A percentile compares a stretch with the other conserved stretches of the same genome.
Conservation (phyloP, 1,140 invertebrate genomes). For the Nephila pilipes region DNA sequence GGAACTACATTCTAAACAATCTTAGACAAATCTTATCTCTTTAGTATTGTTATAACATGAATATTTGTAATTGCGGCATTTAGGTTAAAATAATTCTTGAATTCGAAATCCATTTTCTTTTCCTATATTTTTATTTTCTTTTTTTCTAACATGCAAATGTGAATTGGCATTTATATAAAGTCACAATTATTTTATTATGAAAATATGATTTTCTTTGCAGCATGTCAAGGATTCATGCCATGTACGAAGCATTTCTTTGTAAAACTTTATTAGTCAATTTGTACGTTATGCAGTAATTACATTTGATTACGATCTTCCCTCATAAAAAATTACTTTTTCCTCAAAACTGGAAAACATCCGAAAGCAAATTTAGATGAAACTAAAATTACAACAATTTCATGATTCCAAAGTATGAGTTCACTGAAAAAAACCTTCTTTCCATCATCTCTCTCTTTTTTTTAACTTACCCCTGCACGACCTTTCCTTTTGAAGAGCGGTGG, state of each 20-base stretch:
- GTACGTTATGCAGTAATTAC: background rate
- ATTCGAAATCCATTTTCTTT: too few species aligned
- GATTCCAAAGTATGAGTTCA: background rate
- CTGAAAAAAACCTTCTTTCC: background rate
- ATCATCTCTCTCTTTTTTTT: conserved; percentile 1
- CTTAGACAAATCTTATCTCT: too few species aligned
- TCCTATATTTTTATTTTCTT: too few species aligned
- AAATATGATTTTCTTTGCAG: too few species aligned
- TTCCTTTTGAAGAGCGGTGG: conserved; percentile 2
- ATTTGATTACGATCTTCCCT: background rate
- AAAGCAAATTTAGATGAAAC: background rate
- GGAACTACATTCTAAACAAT: too few species aligned
- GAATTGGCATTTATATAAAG: too few species aligned
- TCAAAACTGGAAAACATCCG: background rate
- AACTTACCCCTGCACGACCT: background rate
- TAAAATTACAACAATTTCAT: background rate
- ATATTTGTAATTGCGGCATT: too few species aligned
- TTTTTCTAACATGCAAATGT: too few species aligned
- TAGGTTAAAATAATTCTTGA: too few species aligned
- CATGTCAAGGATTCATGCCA: background rate
- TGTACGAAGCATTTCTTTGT: background rate
- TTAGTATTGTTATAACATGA: too few species aligned
- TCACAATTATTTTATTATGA: too few species aligned
- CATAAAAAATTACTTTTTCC: background rate
- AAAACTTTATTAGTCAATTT: background rate